Conservation (phyloP, 1,140 invertebrate species). For the Cotesia typhae region DNA sequence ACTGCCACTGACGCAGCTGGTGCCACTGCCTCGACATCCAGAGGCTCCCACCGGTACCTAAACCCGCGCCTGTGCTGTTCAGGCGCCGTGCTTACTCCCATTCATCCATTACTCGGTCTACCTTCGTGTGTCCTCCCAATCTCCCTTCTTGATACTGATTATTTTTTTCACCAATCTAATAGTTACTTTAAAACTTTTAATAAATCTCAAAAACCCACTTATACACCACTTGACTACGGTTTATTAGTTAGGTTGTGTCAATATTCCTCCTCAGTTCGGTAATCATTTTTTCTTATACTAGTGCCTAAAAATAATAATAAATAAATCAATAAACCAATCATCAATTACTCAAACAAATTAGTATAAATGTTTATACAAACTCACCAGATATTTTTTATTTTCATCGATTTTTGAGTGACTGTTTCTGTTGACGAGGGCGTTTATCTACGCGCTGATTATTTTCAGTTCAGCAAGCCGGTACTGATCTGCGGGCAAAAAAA, state of each 20-base stretch:
- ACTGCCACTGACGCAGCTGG: constrained; percentile 72
- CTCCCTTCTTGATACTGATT: not conserved
- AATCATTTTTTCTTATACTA: constrained; percentile 18
- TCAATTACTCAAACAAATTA: too few species aligned
- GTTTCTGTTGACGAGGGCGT: too few species aligned
- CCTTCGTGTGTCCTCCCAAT: not conserved
- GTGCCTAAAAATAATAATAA: not conserved
- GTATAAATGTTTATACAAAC: too few species aligned
- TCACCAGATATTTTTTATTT: too few species aligned
- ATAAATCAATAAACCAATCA: not conserved
- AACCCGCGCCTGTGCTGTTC: constrained; percentile 57
- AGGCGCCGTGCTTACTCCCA: constrained; percentile 69
- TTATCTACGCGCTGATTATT: too few species aligned
- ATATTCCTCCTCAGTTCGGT: not conserved
- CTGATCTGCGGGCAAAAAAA: too few species aligned
- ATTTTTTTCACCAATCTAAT: not conserved
- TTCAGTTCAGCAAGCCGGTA: too few species aligned
- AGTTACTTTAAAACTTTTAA: not conserved
- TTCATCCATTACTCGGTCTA: constrained; percentile 66
- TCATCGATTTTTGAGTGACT: too few species aligned
- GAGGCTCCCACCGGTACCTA: constrained; percentile 59
- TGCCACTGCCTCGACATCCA: constrained; percentile 64
- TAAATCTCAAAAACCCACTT: not conserved
- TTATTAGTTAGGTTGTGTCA: constrained; percentile 13
- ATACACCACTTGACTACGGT: too few species aligned